phyloP scores from a whole-genome alignment of 1,140 invertebrate species.

The Melitaea cinxia region DNA sequence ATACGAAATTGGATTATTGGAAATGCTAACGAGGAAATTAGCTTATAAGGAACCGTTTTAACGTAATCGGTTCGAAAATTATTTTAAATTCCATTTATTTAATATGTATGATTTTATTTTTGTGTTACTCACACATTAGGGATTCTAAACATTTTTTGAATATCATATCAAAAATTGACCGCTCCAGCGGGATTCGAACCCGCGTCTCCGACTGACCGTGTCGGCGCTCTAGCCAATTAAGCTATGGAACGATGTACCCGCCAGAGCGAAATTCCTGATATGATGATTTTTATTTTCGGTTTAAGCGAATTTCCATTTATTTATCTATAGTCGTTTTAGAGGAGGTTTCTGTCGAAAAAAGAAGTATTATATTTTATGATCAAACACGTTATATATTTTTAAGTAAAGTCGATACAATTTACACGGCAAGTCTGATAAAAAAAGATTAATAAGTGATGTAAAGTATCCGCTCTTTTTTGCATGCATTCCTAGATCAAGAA shows the following conservation, averaged over 20 bases:
- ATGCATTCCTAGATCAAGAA: slow-evolving; percentile 26
- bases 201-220: no score
- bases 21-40: background rate
- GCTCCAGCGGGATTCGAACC: no score
- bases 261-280: no score
- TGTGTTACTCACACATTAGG: no score
- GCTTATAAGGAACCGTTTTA: background rate
- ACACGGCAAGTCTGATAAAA: slow-evolving; percentile 19
- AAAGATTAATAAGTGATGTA: slow-evolving; percentile 25
- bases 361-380: background rate
- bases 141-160: no score
- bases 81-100: background rate
- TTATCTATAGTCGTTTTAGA: background rate
- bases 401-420: slow-evolving; percentile 25
- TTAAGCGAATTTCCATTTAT: background rate
- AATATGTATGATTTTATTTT: no score
- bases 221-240: no score
- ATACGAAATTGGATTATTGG: background rate
- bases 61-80: background rate
- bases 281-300: no score
- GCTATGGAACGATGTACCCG: no score
- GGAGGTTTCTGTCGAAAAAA: background rate
- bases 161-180: no score
- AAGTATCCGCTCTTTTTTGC: slow-evolving; percentile 31
- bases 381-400: slow-evolving; percentile 6